Percentiles rank a stretch among this genome's conserved stretches.
Evolutionary conservation across 2,113 vertebrate genomes (phyloP).

Genomic region (Leucosticte australis): DNA sequence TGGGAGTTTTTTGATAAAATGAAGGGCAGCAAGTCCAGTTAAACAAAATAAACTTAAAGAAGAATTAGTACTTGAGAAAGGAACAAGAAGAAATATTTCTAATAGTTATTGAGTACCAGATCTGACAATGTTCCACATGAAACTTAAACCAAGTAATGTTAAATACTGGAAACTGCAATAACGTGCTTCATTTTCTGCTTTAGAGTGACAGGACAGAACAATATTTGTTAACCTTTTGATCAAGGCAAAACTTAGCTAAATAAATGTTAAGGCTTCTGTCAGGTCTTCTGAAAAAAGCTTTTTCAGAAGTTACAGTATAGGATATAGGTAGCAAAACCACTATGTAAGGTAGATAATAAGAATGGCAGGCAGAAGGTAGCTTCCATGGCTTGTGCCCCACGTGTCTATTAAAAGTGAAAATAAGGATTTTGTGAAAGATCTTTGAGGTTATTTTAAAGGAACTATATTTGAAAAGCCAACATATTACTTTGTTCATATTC

Average conservation of each 20-base stretch:
- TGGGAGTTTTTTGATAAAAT: neutral
- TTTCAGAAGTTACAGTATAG: neutral
- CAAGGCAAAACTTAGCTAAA: neutral
- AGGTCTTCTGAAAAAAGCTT: neutral
- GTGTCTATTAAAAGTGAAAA: neutral
- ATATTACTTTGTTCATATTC: neutral
- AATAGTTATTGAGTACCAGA: neutral
- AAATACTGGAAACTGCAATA: neutral
- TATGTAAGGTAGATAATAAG: neutral
- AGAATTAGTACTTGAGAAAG: neutral
- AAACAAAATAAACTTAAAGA: neutral
- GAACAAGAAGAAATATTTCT: neutral
- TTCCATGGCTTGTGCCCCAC: neutral
- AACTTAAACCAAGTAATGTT: neutral
- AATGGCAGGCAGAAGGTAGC: neutral
- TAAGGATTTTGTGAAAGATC: neutral
- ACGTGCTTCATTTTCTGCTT: neutral
- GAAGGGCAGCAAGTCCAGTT: neutral
- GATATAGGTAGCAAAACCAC: neutral
- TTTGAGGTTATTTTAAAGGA: neutral
- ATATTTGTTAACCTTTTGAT: neutral
- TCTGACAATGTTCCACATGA: neutral
- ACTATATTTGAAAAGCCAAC: neutral
- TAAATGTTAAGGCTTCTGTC: neutral
- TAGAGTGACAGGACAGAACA: neutral